Conservation (phyloP, 2,113 vertebrate species). For the Corapipo altera region DNA sequence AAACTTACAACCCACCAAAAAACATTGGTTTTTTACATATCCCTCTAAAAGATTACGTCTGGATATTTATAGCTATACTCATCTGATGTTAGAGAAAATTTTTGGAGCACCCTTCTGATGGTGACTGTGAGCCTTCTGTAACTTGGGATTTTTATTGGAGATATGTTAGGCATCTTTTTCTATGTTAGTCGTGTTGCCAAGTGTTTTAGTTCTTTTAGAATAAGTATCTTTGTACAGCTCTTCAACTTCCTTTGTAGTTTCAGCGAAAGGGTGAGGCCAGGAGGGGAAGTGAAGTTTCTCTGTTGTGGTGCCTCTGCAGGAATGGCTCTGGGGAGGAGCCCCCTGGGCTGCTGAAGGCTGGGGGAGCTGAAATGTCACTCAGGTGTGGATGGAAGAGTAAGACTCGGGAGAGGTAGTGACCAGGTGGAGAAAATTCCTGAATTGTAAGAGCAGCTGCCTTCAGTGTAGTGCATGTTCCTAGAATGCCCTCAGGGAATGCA, state of each 20-base stretch:
- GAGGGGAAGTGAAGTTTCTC: neutral
- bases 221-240: neutral
- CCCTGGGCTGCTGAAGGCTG: fast-evolving
- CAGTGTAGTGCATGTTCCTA: neutral
- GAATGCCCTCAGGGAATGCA: neutral
- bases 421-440: neutral
- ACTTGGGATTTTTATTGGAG: neutral
- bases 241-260: neutral
- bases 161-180: neutral
- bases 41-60: neutral
- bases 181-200: neutral
- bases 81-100: neutral
- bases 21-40: neutral
- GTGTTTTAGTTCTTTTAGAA: neutral
- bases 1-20: neutral
- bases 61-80: neutral
- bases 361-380: neutral
- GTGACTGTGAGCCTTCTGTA: neutral
- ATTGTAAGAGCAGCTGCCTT: neutral
- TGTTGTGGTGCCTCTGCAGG: neutral
- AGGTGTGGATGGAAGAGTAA: neutral
- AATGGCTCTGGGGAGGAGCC: neutral
- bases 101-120: neutral
- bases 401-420: neutral
- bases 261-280: neutral